Evolutionary conservation across 2,888 invertebrate genomes (phyloP).

Genomic region (Scaptomyza parva): DNA sequence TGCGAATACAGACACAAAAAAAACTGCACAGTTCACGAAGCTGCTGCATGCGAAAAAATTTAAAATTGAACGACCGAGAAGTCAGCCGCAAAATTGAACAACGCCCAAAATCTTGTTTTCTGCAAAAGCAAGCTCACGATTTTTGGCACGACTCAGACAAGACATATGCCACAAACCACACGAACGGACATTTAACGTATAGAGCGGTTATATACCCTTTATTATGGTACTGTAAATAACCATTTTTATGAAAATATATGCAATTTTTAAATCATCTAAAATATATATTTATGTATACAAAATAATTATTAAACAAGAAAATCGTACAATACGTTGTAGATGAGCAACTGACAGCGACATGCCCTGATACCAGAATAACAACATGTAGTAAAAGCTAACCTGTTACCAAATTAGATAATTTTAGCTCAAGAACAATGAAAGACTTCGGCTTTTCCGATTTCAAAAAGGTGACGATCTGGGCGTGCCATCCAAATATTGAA

Average conservation of each 20-base stretch:
- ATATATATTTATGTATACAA: no score
- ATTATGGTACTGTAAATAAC: background rate
- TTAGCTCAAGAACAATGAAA: no score
- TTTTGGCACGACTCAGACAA: slow-evolving; percentile 50
- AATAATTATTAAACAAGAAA: no score
- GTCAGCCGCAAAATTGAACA: slow-evolving; percentile 76
- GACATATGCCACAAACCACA: slow-evolving; percentile 38
- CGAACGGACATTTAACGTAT: slow-evolving; percentile 47
- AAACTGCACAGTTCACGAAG: slow-evolving; percentile 67
- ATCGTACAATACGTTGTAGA: no score
- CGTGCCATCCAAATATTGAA: no score
- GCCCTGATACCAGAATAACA: no score
- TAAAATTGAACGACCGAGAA: slow-evolving; percentile 52
- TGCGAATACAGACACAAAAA: slow-evolving; percentile 40
- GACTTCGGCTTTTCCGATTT: no score
- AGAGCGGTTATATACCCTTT: slow-evolving; percentile 41
- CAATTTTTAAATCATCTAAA: no score
- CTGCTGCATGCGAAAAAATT: slow-evolving; percentile 62
- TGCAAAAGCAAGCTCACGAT: slow-evolving; percentile 73
- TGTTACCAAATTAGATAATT: no score
- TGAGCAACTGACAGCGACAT: no score
- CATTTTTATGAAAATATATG: background rate
- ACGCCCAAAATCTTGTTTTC: slow-evolving; percentile 81
- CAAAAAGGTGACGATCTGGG: no score
- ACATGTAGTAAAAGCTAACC: no score